These are phyloP conservation scores for Albula glossodonta DNA, from an alignment of 2,113 vertebrate genomes.

Conservation along the genomic window DNA sequence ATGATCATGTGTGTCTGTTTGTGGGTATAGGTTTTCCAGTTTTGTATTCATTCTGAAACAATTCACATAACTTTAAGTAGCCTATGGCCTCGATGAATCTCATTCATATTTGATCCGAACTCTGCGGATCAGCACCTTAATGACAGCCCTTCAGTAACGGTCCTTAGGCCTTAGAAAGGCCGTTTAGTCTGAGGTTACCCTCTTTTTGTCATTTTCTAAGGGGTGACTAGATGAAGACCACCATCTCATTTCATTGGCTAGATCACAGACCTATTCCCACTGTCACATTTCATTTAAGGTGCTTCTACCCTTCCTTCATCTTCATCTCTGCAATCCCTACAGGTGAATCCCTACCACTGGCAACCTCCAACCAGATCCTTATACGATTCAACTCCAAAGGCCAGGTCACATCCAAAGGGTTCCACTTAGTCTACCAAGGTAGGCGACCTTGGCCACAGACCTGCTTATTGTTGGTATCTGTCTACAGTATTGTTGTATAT, in stretches of 20 bases:
- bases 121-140: neutral
- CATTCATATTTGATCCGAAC: neutral
- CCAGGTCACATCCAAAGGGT: slow-evolving; percentile 88
- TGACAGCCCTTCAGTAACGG: too few species aligned
- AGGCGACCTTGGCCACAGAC: slow-evolving; percentile 28
- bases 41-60: neutral
- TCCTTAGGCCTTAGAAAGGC: neutral
- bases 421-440: slow-evolving; percentile 98
- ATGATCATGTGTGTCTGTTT: neutral
- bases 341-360: slow-evolving; percentile 94
- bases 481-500: neutral
- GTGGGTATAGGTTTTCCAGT: too few species aligned
- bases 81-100: neutral
- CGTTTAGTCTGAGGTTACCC: neutral
- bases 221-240: too few species aligned
- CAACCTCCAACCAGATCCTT: slow-evolving; percentile 94
- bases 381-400: slow-evolving; percentile 94
- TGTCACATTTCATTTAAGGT: neutral
- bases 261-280: neutral
- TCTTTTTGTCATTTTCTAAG: neutral
- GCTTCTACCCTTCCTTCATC: slow-evolving; percentile 1
- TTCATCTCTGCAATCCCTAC: slow-evolving; percentile 24
- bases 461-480: neutral
- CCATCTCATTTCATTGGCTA: neutral
- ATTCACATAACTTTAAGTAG: neutral